Percentiles rank a stretch among this genome's conserved stretches.
Conservation (phyloP, 2,888 invertebrate species). For the Aphodius sticticus region DNA sequence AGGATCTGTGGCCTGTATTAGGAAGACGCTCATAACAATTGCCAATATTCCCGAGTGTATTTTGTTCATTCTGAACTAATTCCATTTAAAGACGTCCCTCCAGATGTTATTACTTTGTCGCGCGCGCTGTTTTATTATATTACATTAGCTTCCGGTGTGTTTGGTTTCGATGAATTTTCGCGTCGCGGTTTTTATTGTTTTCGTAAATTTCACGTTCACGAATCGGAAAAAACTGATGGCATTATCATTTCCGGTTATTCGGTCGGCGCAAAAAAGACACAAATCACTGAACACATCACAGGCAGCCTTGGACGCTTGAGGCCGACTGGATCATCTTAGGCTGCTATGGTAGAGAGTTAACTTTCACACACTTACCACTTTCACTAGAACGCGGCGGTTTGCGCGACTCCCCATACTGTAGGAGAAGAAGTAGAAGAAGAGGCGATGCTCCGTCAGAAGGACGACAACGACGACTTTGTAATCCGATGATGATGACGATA, state of each 20-base stretch:
- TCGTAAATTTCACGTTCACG: slow-evolving; percentile 26
- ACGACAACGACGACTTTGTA: neutral
- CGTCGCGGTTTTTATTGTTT: neutral
- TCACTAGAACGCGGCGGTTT: slow-evolving; percentile 52
- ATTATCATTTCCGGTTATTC: slow-evolving; percentile 6
- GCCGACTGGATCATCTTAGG: slow-evolving; percentile 55
- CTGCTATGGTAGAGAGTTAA: slow-evolving; percentile 58
- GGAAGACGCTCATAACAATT: slow-evolving; percentile 57
- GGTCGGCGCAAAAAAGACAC: slow-evolving; percentile 47
- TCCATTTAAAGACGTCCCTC: slow-evolving; percentile 47
- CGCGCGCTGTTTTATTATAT: neutral
- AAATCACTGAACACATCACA: slow-evolving; percentile 55
- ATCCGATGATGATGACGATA: slow-evolving; percentile 11
- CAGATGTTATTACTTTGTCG: slow-evolving; percentile 17
- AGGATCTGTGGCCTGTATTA: slow-evolving; percentile 59
- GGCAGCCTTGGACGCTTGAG: slow-evolving; percentile 56
- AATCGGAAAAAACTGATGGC: slow-evolving; percentile 6
- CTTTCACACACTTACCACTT: slow-evolving; percentile 60
- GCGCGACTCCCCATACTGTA: slow-evolving; percentile 30
- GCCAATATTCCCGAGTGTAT: slow-evolving; percentile 58
- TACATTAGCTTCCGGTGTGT: neutral
- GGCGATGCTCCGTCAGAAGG: slow-evolving; percentile 7
- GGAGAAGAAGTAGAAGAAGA: slow-evolving; percentile 5
- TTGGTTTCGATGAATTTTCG: neutral
- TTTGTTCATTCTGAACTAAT: slow-evolving; percentile 56